These are phyloP conservation scores for Psilopsiagon aurifrons DNA, from an alignment of 2,113 vertebrate species.

Conservation along the genomic window DNA sequence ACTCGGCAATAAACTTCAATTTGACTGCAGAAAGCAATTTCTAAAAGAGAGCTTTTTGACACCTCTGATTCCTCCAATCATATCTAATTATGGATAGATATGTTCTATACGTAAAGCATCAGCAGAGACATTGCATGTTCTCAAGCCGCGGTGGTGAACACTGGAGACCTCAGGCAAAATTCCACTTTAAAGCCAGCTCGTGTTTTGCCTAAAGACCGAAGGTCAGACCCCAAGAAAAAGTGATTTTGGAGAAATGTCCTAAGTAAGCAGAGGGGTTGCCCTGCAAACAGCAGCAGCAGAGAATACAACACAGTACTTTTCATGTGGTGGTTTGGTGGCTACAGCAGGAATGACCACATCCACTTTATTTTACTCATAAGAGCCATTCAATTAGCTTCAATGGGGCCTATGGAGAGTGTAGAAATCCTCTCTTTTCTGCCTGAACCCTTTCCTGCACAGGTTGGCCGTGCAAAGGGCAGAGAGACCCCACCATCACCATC, in stretches of 20 bases:
- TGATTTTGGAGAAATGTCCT: background rate
- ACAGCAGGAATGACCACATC: background rate
- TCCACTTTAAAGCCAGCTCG: background rate
- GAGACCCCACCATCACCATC: background rate
- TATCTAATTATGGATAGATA: background rate
- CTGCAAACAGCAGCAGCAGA: background rate
- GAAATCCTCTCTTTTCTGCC: background rate
- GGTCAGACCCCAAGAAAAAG: background rate
- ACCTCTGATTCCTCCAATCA: background rate
- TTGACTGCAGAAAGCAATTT: conserved; percentile 4
- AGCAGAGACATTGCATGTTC: rapidly evolving
- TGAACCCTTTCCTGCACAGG: rapidly evolving
- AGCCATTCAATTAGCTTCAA: background rate
- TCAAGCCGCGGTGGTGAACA: background rate
- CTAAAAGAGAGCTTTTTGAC: background rate
- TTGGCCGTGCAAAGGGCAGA: background rate
- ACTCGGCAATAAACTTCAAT: background rate
- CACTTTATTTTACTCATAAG: background rate
- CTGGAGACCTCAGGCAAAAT: background rate
- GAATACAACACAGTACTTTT: background rate
- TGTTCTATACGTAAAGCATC: background rate
- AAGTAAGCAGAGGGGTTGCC: background rate
- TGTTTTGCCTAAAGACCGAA: background rate
- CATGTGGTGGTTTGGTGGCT: background rate
- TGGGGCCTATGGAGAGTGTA: rapidly evolving